These are phyloP conservation scores for Acinonyx jubatus DNA, from an alignment of 2,113 vertebrate species.

Conservation along the genomic window DNA sequence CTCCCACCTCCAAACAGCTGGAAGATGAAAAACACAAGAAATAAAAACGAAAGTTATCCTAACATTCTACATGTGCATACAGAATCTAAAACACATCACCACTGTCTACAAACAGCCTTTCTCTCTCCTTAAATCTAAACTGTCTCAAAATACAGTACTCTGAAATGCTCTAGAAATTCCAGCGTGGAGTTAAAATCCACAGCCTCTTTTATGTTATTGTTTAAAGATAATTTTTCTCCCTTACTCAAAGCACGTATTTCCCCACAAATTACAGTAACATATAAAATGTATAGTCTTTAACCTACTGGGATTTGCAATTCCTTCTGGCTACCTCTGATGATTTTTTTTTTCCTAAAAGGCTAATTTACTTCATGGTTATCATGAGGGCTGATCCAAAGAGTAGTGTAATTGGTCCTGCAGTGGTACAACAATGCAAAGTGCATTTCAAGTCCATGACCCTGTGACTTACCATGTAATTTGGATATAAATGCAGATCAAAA, in stretches of 20 bases:
- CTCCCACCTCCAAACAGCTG: neutral
- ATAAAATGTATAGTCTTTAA: neutral
- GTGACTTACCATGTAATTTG: neutral
- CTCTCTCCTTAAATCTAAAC: neutral
- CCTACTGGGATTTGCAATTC: neutral
- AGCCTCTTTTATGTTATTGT: neutral
- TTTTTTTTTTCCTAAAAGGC: neutral
- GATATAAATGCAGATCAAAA: neutral
- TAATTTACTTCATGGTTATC: neutral
- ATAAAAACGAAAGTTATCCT: neutral
- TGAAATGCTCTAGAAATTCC: constrained; percentile 40
- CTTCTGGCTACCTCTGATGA: neutral
- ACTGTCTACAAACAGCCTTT: neutral
- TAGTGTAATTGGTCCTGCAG: neutral
- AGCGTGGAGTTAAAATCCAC: constrained; percentile 13
- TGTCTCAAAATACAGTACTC: constrained; percentile 19
- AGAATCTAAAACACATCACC: neutral
- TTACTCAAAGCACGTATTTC: constrained; percentile 8
- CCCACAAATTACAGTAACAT: neutral
- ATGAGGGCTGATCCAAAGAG: neutral
- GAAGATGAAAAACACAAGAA: neutral
- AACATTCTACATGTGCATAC: neutral
- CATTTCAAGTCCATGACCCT: neutral
- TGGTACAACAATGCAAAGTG: neutral
- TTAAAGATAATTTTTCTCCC: neutral